These are phyloP conservation scores for Cosmopolites sordidus DNA, from an alignment of 2,888 invertebrate species.

Conservation along the genomic window DNA sequence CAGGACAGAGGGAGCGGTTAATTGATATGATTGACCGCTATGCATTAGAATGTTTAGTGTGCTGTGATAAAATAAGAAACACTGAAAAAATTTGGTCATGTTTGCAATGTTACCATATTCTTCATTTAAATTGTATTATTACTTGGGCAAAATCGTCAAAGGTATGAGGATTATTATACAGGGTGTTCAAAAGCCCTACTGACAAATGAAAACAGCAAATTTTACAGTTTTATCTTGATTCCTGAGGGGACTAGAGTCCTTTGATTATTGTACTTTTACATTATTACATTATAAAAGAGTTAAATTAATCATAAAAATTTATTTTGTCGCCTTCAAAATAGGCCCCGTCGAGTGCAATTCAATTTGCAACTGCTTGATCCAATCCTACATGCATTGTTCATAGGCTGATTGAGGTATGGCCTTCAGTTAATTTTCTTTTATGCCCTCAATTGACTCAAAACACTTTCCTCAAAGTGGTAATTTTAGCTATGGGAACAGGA, in stretches of 20 bases:
- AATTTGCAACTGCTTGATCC: no score
- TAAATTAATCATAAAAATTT: no score
- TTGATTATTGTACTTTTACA: no score
- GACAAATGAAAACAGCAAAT: background rate
- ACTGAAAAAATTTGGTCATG: constrained; percentile 88
- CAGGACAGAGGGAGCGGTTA: constrained; percentile 79
- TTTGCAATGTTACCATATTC: constrained; percentile 83
- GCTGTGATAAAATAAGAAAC: constrained; percentile 81
- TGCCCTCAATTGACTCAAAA: no score
- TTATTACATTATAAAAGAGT: no score
- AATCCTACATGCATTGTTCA: no score
- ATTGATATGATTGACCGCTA: constrained; percentile 78
- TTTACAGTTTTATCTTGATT: background rate
- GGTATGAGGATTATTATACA: constrained; percentile 18
- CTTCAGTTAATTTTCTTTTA: no score
- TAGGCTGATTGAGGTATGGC: no score
- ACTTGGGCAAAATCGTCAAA: constrained; percentile 88
- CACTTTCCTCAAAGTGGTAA: no score
- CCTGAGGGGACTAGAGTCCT: background rate
- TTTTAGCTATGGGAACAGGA: no score
- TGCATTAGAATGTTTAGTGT: constrained; percentile 88
- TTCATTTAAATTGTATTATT: constrained; percentile 85
- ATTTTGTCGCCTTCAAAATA: no score
- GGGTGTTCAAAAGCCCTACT: background rate
- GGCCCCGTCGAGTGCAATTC: no score